Conservation (phyloP, 2,113 vertebrate species). For the Tetraodon nigroviridis region DNA sequence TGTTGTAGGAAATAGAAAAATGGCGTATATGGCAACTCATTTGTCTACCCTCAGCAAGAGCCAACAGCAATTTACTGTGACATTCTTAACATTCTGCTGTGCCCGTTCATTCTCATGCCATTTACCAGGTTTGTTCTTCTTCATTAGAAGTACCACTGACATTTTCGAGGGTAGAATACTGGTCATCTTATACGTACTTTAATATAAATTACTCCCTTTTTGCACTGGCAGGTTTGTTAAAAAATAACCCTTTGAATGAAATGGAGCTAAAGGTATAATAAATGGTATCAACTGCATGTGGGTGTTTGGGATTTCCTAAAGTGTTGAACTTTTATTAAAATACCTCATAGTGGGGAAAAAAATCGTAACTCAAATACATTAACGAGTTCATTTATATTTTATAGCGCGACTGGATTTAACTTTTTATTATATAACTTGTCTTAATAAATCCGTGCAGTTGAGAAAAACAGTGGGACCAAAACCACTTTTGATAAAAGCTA, state of each 20-base stretch:
- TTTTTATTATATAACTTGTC: background rate
- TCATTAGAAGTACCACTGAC: conserved; percentile 25
- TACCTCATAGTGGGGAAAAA: too few species aligned
- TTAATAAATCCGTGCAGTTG: conserved; percentile 7
- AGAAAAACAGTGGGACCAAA: too few species aligned
- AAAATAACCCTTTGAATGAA: conserved; percentile 34
- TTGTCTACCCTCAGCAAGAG: too few species aligned
- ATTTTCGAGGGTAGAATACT: conserved; percentile 21
- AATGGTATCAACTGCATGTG: conserved; percentile 16
- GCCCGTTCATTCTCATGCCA: conserved; percentile 29
- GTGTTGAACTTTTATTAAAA: background rate
- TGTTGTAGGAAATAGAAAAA: too few species aligned
- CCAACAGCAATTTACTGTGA: too few species aligned
- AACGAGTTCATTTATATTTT: background rate
- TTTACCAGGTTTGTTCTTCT: conserved; percentile 28
- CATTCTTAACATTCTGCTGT: conserved; percentile 1
- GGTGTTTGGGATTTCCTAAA: conserved; percentile 21
- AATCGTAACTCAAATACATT: background rate
- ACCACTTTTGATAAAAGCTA: background rate
- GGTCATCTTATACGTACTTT: conserved; percentile 16
- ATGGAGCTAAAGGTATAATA: conserved; percentile 17
- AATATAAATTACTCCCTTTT: conserved; percentile 9
- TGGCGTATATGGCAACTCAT: too few species aligned
- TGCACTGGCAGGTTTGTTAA: conserved; percentile 19
- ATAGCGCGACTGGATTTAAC: too few species aligned